phyloP scores from a whole-genome alignment of 2,888 invertebrate genomes.

The Ornithoptera alexandrae region DNA sequence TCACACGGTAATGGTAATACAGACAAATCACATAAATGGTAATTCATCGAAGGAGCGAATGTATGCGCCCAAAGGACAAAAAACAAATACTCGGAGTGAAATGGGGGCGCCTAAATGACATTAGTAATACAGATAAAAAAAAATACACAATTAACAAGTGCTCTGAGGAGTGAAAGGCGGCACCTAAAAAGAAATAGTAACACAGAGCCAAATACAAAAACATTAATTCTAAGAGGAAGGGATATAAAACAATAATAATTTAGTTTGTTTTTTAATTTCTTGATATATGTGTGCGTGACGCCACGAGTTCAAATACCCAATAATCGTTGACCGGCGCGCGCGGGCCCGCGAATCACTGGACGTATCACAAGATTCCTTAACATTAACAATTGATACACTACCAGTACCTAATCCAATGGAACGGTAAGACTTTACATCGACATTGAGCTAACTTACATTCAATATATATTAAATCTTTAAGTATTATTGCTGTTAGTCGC shows the following conservation, averaged over 20 bases:
- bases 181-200: constrained; percentile 13
- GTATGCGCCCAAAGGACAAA: constrained; percentile 27
- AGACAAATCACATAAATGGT: not conserved
- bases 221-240: no score
- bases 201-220: not conserved
- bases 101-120: constrained; percentile 27
- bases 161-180: constrained; percentile 18
- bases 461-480: constrained; percentile 73
- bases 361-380: constrained; percentile 76
- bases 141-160: not conserved
- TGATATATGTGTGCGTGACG: constrained; percentile 1
- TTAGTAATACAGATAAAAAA: not conserved
- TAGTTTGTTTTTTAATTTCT: no score
- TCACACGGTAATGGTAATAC: constrained; percentile 8
- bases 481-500: constrained; percentile 77
- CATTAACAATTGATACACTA: constrained; percentile 61
- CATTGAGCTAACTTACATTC: constrained; percentile 78
- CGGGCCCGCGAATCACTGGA: constrained; percentile 61
- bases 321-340: constrained; percentile 34
- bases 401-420: constrained; percentile 76
- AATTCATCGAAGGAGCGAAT: not conserved
- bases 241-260: no score
- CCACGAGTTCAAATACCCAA: constrained; percentile 39
- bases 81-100: not conserved
- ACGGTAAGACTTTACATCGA: constrained; percentile 74